A percentile compares a stretch with the other conserved stretches of the same genome.
Evolutionary conservation across 2,113 vertebrate genomes (phyloP).

Genomic region (Marmota flaviventris): DNA sequence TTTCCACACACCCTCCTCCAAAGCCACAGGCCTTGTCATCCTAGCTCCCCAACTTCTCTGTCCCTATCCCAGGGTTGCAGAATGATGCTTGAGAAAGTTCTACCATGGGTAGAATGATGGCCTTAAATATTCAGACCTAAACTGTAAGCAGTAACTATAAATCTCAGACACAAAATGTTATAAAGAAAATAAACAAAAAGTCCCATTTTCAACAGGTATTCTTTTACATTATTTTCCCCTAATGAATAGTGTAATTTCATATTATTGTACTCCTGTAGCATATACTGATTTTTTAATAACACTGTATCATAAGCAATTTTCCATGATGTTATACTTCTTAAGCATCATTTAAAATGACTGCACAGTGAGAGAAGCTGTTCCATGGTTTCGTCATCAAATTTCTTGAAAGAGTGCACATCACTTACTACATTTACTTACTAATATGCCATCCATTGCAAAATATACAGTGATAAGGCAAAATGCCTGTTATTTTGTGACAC

Average conservation of each 20-base stretch:
- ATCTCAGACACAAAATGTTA: background rate
- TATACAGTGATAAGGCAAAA: background rate
- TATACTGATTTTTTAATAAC: background rate
- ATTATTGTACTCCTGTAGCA: background rate
- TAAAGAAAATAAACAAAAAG: background rate
- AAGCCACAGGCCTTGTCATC: background rate
- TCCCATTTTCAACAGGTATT: background rate
- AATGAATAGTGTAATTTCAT: background rate
- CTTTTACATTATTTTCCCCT: background rate
- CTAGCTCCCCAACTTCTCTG: background rate
- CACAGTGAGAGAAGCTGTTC: background rate
- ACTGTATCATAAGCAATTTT: background rate
- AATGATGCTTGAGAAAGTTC: background rate
- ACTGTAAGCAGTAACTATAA: background rate
- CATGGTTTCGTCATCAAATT: background rate
- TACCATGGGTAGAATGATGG: background rate
- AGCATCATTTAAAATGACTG: background rate
- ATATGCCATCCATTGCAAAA: background rate
- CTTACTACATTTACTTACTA: background rate
- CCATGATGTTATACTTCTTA: background rate
- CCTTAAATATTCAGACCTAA: background rate
- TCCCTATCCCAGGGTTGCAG: background rate
- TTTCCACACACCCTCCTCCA: background rate
- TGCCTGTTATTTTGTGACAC: background rate
- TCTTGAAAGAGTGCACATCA: background rate